phyloP scores from a whole-genome alignment of 2,888 invertebrate genomes.

The Cheilosia urbana region DNA sequence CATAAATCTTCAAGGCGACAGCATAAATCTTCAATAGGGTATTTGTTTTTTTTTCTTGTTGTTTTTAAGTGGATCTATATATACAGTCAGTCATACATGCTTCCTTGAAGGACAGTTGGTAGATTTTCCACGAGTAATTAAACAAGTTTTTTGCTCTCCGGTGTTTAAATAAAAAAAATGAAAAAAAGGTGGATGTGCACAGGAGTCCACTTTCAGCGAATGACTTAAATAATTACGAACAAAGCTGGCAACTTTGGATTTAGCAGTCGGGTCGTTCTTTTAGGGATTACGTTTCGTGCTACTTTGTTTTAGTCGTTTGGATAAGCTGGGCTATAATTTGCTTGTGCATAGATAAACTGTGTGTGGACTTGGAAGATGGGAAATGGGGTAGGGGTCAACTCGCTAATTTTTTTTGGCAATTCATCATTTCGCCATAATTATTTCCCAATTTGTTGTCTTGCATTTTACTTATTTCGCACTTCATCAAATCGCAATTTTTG shows the following conservation, averaged over 20 bases:
- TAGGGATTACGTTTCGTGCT: not conserved
- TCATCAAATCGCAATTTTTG: no score
- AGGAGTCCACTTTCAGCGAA: not conserved
- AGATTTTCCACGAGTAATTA: slow-evolving; percentile 4
- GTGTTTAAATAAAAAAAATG: not conserved
- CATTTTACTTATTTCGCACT: no score
- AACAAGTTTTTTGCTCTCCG: slow-evolving; percentile 10
- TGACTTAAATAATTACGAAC: slow-evolving; percentile 25
- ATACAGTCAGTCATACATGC: not conserved
- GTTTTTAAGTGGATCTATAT: not conserved
- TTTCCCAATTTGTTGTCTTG: no score
- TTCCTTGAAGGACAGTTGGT: slow-evolving; percentile 6
- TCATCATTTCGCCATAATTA: no score
- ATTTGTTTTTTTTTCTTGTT: not conserved
- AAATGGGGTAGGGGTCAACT: no score
- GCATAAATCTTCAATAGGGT: slow-evolving; percentile 37
- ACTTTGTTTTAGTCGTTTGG: not conserved
- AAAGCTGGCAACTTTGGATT: not conserved
- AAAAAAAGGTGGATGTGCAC: no score
- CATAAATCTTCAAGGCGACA: slow-evolving; percentile 40
- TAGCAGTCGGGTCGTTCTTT: not conserved
- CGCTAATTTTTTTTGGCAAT: no score
- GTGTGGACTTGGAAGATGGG: no score
- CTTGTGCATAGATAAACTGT: not conserved
- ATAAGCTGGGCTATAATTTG: slow-evolving; percentile 1